Percentiles rank a stretch among this genome's conserved stretches.
These are phyloP conservation scores for Falcaria lacertinaria DNA, from an alignment of 2,888 invertebrate genomes.

Conservation along the genomic window DNA sequence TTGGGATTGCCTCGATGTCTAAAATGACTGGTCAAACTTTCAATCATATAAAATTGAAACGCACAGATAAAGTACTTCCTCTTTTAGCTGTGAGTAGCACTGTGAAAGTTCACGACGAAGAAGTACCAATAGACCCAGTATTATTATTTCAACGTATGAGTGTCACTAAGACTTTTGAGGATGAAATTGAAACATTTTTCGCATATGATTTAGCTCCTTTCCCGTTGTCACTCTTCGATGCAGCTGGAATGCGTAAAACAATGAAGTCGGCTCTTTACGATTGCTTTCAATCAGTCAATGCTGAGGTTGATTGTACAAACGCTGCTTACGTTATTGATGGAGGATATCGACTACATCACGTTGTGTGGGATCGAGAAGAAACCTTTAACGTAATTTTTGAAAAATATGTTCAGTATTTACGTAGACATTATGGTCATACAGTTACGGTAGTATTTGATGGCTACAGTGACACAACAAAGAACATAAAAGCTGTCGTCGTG, in stretches of 20 bases:
- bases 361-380: slow-evolving; percentile 24
- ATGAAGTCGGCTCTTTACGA: slow-evolving; percentile 23
- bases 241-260: slow-evolving; percentile 23
- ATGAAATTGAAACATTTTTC: slow-evolving; percentile 25
- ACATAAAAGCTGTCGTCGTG: slow-evolving; percentile 18
- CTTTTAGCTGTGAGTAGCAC: slow-evolving; percentile 30
- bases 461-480: slow-evolving; percentile 26
- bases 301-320: slow-evolving; percentile 19
- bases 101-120: slow-evolving; percentile 35
- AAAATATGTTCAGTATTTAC: slow-evolving; percentile 22
- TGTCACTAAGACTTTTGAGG: slow-evolving; percentile 22
- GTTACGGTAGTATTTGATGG: slow-evolving; percentile 29
- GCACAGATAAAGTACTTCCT: slow-evolving; percentile 34
- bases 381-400: slow-evolving; percentile 19
- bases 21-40: slow-evolving; percentile 31
- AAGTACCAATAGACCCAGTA: slow-evolving; percentile 31
- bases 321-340: slow-evolving; percentile 29
- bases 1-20: slow-evolving; percentile 1
- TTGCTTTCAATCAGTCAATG: slow-evolving; percentile 20
- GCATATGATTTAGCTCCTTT: slow-evolving; percentile 26
- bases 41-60: slow-evolving; percentile 36
- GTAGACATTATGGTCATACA: slow-evolving; percentile 16
- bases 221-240: slow-evolving; percentile 24
- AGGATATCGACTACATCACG: slow-evolving; percentile 23
- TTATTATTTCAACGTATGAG: slow-evolving; percentile 38